phyloP scores from a whole-genome alignment of 2,888 invertebrate genomes.

The Camponotus fellah region DNA sequence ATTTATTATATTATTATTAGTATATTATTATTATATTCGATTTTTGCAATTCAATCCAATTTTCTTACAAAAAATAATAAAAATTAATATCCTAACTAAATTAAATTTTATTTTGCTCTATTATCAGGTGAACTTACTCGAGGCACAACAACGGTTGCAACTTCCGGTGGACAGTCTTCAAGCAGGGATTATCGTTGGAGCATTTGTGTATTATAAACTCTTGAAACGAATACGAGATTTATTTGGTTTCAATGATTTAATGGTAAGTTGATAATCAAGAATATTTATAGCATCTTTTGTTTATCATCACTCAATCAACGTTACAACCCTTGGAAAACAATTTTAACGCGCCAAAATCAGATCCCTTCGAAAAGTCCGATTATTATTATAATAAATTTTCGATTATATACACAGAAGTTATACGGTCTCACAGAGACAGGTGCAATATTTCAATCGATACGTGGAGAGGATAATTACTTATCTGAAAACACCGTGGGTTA shows the following conservation, averaged over 20 bases:
- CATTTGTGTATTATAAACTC: slow-evolving; percentile 90
- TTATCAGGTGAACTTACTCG: slow-evolving; percentile 90
- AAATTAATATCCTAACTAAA: not conserved
- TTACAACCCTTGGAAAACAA: not conserved
- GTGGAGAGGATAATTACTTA: slow-evolving; percentile 85
- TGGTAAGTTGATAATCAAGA: slow-evolving; percentile 58
- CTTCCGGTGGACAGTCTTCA: slow-evolving; percentile 86
- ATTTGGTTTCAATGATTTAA: slow-evolving; percentile 84
- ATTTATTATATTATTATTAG: no score
- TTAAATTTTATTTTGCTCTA: not conserved
- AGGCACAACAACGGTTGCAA: slow-evolving; percentile 86
- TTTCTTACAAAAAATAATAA: not conserved
- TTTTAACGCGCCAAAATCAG: not conserved
- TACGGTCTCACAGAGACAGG: slow-evolving; percentile 89
- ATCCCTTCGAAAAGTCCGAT: not conserved
- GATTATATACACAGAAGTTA: slow-evolving; percentile 86
- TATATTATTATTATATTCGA: no score
- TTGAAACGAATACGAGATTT: slow-evolving; percentile 87
- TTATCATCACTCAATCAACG: not conserved
- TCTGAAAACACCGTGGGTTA: slow-evolving; percentile 87
- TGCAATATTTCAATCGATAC: slow-evolving; percentile 87
- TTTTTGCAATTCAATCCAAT: no score
- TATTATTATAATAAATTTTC: not conserved
- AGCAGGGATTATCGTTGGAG: slow-evolving; percentile 91
- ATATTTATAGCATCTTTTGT: not conserved